A percentile compares a stretch with the other conserved stretches of the same genome.
These are phyloP conservation scores for Brachymystax lenok DNA, from an alignment of 2,797 vertebrate species.

Conservation along the genomic window DNA sequence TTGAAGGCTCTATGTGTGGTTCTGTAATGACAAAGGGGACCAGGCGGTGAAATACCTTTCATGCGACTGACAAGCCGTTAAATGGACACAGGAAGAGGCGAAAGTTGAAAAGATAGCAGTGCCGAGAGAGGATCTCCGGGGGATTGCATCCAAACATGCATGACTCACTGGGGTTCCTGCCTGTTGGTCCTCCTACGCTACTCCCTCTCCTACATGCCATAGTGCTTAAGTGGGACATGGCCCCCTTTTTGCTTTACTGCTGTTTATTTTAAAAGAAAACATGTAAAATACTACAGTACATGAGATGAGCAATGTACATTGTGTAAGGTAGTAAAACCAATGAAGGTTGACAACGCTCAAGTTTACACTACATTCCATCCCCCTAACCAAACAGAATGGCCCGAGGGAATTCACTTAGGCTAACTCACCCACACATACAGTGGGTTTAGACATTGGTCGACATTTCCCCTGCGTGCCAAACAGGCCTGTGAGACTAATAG, in stretches of 20 bases:
- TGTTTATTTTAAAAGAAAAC: not conserved
- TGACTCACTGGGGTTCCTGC: slow-evolving; percentile 40
- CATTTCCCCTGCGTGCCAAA: not conserved
- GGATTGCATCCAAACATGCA: slow-evolving; percentile 4
- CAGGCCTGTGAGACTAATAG: not conserved
- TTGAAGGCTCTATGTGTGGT: slow-evolving; percentile 26
- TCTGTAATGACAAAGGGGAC: slow-evolving; percentile 48
- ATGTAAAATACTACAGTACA: not conserved
- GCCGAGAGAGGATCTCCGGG: not conserved
- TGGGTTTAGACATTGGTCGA: not conserved
- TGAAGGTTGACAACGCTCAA: not conserved
- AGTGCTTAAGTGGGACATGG: slow-evolving; percentile 47
- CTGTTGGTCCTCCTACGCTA: slow-evolving; percentile 14
- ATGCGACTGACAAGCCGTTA: slow-evolving; percentile 56
- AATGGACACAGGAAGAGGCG: slow-evolving; percentile 58
- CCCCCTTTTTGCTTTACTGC: slow-evolving; percentile 24
- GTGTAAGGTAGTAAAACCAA: not conserved
- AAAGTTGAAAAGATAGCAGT: slow-evolving; percentile 52
- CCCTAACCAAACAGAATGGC: not conserved
- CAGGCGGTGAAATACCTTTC: slow-evolving; percentile 71
- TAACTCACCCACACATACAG: not conserved
- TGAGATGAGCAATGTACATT: not conserved
- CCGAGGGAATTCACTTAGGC: not conserved
- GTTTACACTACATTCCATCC: not conserved
- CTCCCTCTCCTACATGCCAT: slow-evolving; percentile 43